These are phyloP conservation scores for Prietella phreatophila DNA, from an alignment of 2,113 vertebrate species.

Conservation along the genomic window DNA sequence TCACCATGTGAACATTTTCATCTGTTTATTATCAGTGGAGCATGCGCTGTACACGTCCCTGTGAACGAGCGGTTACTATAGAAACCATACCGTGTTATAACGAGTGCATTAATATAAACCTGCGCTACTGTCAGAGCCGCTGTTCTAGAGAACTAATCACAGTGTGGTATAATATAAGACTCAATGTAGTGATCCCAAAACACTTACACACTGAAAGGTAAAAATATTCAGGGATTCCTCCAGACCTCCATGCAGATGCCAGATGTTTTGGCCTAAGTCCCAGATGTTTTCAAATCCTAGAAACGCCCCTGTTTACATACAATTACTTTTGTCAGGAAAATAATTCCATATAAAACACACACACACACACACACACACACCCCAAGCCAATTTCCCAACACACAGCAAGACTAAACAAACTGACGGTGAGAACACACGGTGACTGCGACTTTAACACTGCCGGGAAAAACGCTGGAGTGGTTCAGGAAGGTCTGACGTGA, in stretches of 20 bases:
- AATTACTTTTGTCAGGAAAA: conserved; percentile 27
- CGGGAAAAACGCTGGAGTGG: neutral
- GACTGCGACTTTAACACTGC: neutral
- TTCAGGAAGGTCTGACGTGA: neutral
- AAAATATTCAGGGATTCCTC: conserved; percentile 11
- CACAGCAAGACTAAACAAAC: conserved; percentile 11
- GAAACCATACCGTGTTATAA: too few relatives aligned
- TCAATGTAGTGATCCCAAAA: neutral
- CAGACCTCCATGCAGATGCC: neutral
- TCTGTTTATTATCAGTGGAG: too few relatives aligned
- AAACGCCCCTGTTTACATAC: conserved; percentile 4
- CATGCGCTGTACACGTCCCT: neutral
- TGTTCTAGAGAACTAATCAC: neutral
- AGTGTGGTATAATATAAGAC: neutral
- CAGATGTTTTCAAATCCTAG: conserved; percentile 3
- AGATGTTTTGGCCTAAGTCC: neutral
- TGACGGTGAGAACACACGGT: neutral
- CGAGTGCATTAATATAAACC: neutral
- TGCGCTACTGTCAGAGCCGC: neutral
- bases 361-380: neutral
- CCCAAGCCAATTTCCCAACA: neutral
- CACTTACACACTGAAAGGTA: neutral
- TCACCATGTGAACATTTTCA: too few relatives aligned
- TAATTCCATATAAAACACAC: neutral
- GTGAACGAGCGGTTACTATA: too few relatives aligned